These are phyloP conservation scores for Colossoma macropomum DNA, from an alignment of 2,113 vertebrate genomes.

Conservation along the genomic window DNA sequence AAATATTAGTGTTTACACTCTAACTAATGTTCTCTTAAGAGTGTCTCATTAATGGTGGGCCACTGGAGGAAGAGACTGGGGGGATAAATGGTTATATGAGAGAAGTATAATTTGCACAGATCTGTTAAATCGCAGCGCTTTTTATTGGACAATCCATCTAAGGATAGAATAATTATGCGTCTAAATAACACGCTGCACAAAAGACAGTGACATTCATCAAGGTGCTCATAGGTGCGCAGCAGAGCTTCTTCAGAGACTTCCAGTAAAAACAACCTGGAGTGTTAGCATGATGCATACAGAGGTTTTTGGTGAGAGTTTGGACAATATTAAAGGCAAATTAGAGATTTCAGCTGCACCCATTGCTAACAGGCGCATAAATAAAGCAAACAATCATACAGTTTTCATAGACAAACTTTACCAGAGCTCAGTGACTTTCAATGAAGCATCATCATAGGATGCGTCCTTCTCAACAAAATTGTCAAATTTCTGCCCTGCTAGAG, in stretches of 20 bases:
- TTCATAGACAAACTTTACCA: too few species aligned
- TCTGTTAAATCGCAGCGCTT: slow-evolving; percentile 16
- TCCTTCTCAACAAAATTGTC: too few species aligned
- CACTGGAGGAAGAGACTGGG: slow-evolving; percentile 21
- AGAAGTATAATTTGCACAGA: slow-evolving; percentile 19
- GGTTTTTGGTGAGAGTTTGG: background rate
- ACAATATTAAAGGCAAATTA: too few species aligned
- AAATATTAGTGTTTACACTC: slow-evolving; percentile 47
- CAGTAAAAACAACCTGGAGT: background rate
- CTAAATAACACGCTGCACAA: slow-evolving; percentile 17
- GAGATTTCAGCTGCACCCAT: too few species aligned
- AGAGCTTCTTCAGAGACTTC: background rate
- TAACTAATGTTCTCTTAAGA: slow-evolving; percentile 27
- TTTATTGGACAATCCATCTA: slow-evolving; percentile 42
- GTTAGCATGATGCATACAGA: background rate
- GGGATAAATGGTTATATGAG: slow-evolving; percentile 34
- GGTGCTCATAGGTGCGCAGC: background rate
- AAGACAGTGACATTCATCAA: slow-evolving; percentile 11
- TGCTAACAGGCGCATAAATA: too few species aligned
- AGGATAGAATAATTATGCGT: slow-evolving; percentile 42
- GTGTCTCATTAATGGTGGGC: slow-evolving; percentile 34
- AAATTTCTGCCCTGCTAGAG: too few species aligned
- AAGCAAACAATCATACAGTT: too few species aligned
- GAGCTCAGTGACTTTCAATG: too few species aligned
- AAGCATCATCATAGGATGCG: too few species aligned